Base-by-base conservation (phyloP, 2,797 vertebrate species). In the Allobates femoralis region DNA sequence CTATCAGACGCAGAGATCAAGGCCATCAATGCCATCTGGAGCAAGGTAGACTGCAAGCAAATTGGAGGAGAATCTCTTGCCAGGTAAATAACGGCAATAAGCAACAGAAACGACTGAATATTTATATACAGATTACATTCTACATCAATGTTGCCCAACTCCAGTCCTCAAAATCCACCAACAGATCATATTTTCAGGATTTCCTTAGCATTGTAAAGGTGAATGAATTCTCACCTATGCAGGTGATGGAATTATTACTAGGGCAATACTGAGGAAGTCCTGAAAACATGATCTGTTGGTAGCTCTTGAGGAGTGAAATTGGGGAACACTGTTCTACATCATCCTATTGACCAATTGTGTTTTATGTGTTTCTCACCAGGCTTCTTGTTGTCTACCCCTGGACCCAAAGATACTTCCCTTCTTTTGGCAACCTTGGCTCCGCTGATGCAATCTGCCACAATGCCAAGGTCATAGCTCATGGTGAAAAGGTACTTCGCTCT, bases 371-470 rank as follows among this genome's bases (percentile, higher is more conserved):
- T 28, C 23, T 79, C 26, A 8, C 0, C 71, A 98, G 96, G 94
- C 94, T 96, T 87, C 91, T 98, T 88, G 88, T 95, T 0, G 96
- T 96, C 7, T 97, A 97, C 90, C 97, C 96, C 85, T 98, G 97
- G 97, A 97, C 96, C 60, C 96, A 96, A 95, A 94, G 96, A 87
- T 95, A 97, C 81, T 98, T 98, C 0, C 0, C 85, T 0, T 11
- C 7, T 56, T 97, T 97, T 0, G 97, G 97, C 0, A 96, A 97
- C 93, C 90, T 98, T 53, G 94, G 94, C 89, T 94, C 92, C 1
- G 0, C 95, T 0, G 91, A 92, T 0, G 95, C 95, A 89, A 87
- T 98, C 89, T 0, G 62, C 0, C 85, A n/a, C n/a, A 98, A 98
- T 89, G 89, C 93, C 18, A 94, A 90, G 23, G 92, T 97, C 14